phyloP scores from a whole-genome alignment of 2,113 vertebrate species.

The Harpagus bidentatus region DNA sequence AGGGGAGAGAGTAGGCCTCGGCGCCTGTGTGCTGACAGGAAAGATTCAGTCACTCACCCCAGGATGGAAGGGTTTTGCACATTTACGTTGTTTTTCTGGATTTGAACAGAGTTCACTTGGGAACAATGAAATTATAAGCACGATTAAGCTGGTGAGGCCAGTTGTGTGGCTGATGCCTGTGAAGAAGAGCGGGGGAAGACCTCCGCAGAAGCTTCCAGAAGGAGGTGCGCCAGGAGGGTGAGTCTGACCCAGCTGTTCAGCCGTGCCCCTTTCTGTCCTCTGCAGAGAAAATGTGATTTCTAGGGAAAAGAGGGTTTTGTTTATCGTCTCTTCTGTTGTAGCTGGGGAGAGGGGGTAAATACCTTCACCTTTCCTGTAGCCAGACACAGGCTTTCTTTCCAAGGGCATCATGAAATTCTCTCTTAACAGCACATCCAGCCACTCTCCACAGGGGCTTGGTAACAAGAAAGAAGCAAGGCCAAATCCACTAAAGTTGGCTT shows the following conservation, averaged over 20 bases:
- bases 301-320: neutral
- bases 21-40: fast-evolving
- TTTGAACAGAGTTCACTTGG: fast-evolving
- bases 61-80: neutral
- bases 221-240: neutral
- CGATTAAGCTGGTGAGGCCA: neutral
- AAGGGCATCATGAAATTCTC: neutral
- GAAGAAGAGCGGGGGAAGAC: fast-evolving
- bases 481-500: neutral
- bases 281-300: neutral
- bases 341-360: neutral
- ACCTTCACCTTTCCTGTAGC: neutral
- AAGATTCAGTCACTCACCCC: neutral
- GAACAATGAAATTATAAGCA: neutral
- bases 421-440: neutral
- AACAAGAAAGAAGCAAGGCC: neutral
- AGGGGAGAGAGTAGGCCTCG: neutral
- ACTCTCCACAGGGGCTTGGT: neutral
- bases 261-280: fast-evolving
- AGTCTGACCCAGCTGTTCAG: fast-evolving
- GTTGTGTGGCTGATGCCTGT: fast-evolving
- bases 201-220: neutral
- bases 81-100: neutral
- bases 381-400: neutral
- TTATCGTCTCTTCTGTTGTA: neutral